Percentiles rank a stretch among this genome's conserved stretches.
Conservation (phyloP, 2,113 vertebrate genomes). For the Nesogale talazaci region DNA sequence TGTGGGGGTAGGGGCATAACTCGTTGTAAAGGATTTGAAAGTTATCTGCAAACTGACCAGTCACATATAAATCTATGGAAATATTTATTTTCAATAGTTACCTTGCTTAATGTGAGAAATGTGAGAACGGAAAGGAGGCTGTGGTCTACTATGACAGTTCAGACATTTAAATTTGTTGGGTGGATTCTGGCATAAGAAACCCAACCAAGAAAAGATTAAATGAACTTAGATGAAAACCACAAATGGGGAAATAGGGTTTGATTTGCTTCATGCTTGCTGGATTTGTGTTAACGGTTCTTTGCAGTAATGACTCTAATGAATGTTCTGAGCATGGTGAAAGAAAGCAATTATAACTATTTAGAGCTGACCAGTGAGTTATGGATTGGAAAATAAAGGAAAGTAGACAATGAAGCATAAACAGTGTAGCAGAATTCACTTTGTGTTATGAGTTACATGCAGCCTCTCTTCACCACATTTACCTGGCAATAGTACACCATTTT, state of each 20-base stretch:
- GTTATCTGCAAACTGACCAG: background rate
- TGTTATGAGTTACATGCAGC: conserved; percentile 51
- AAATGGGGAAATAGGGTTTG: conserved; percentile 62
- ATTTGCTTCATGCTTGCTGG: conserved; percentile 66
- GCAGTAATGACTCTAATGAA: conserved; percentile 79
- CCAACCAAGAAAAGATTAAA: conserved; percentile 52
- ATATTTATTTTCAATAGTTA: background rate
- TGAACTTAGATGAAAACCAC: conserved; percentile 58
- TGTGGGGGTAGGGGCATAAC: accelerated
- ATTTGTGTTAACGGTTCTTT: conserved; percentile 77
- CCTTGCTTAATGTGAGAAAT: background rate
- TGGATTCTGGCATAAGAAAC: conserved; percentile 54
- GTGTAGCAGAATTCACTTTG: conserved; percentile 57
- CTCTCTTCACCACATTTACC: conserved; percentile 63
- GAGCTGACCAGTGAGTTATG: conserved; percentile 78
- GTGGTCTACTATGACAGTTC: background rate
- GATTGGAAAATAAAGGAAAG: conserved; percentile 69
- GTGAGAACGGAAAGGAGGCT: background rate
- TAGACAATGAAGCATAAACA: conserved; percentile 64
- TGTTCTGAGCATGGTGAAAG: conserved; percentile 78
- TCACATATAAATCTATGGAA: background rate
- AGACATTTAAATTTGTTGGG: background rate
- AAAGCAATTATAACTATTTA: conserved; percentile 84
- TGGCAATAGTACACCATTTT: conserved; percentile 43
- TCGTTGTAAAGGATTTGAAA: background rate